phyloP scores from a whole-genome alignment of 2,113 vertebrate species.

The Elanoides forficatus region DNA sequence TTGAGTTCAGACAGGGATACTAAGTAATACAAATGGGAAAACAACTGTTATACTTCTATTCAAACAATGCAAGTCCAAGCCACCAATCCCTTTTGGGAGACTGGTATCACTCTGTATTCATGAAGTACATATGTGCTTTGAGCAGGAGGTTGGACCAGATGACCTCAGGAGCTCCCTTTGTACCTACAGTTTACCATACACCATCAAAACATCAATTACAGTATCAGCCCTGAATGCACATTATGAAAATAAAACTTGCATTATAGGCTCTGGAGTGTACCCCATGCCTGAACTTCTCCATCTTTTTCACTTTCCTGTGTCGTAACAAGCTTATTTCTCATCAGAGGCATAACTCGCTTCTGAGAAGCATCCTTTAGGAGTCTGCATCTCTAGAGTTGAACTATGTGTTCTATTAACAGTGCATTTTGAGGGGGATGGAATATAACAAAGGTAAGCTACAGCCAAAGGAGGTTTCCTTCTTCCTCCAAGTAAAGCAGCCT shows the following conservation, averaged over 20 bases:
- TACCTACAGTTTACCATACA: background rate
- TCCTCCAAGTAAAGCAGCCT: background rate
- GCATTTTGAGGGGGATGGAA: background rate
- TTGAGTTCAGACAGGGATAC: background rate
- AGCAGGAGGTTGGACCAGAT: background rate
- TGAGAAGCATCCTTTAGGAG: background rate
- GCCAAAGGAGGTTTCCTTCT: background rate
- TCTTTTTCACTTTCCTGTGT: background rate
- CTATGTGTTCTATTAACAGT: background rate
- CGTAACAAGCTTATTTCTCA: background rate
- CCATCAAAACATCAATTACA: background rate
- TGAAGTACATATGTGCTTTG: background rate
- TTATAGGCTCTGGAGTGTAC: background rate
- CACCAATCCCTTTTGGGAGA: background rate
- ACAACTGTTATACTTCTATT: background rate
- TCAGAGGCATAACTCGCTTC: background rate
- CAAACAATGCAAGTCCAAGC: background rate
- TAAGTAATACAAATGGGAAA: constrained; percentile 14
- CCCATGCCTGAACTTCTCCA: background rate
- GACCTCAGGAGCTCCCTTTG: background rate
- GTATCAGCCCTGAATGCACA: background rate
- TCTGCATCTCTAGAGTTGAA: background rate
- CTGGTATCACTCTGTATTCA: background rate
- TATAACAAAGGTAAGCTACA: background rate
- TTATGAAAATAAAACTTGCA: background rate